Base-by-base conservation (phyloP, 1,140 invertebrate species). In the Orussus abietinus region DNA sequence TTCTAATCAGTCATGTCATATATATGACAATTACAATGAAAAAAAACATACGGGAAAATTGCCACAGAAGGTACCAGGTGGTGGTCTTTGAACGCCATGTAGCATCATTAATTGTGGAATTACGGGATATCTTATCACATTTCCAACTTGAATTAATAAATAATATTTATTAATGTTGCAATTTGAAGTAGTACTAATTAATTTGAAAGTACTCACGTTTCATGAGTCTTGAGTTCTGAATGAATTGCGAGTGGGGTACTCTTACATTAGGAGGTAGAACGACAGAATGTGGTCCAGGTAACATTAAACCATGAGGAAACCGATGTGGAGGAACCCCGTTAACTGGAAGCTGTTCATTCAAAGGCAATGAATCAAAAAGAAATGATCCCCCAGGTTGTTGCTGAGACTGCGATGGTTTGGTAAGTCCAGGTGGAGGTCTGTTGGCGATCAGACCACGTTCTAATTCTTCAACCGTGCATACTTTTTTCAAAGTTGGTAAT, bases 381-480 rank as follows among this genome's bases (percentile, higher is more conserved):
- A 58, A 57, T 20, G 57, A 54, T 22, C 53, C 53, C 10, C 55
- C 47, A 2, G 44, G 34, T 13, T 55, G 50, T 12, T 50, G 53
- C 34, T 72, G 72, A 36, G 55, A 45, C 40, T 39, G 33, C 48
- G 67, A 50, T 31, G 60, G 66, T 39, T 66, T 66, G 4, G 43
- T 55, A 18, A 62, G 49, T 41, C 60, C 63, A 22, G 62, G 64
- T 37, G 64, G 62, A 4, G 60, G 67, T 20, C 72, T 61, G 49
- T 68, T 76, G 5, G 65, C 66, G n/a, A 73, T 65, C n/a, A 75
- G 53, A 18, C 62, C 64, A 31, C 72, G 62, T 49, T 80, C 78
- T 29, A 80, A 40, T 56, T 80, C 77, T 60, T 79, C 76, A 9
- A 80, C 77, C 5, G 77, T 79, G 42, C 74, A 72, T 13, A 76